Evolutionary conservation across 2,113 vertebrate species (phyloP).

Genomic region (Sminthopsis crassicaudata): DNA sequence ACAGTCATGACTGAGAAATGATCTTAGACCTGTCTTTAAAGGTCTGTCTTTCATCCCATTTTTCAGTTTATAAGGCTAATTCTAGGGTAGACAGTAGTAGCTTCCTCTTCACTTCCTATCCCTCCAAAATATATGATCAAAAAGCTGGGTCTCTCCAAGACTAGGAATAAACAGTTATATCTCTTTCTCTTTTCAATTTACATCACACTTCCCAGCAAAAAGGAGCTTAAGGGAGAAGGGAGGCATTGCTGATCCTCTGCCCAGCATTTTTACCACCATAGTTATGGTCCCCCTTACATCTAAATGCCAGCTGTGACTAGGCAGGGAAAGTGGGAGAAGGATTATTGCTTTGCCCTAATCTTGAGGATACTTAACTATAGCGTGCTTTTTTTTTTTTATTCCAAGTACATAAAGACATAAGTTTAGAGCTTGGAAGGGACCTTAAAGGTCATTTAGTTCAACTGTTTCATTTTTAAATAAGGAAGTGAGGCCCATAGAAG

Average conservation of each 20-base stretch:
- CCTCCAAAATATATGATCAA: background rate
- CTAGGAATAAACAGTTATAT: background rate
- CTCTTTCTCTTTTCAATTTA: background rate
- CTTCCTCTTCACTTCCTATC: background rate
- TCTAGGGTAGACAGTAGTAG: background rate
- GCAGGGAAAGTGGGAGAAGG: background rate
- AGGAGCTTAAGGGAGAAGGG: background rate
- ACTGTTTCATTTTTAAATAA: background rate
- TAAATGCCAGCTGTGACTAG: background rate
- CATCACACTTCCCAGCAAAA: background rate
- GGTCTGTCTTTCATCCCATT: background rate
- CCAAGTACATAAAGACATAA: background rate
- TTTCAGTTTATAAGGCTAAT: background rate
- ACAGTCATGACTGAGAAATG: background rate
- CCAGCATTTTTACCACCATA: background rate
- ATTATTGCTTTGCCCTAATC: background rate
- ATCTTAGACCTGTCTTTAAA: background rate
- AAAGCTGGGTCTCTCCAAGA: background rate
- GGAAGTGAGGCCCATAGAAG: background rate
- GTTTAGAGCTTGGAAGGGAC: background rate
- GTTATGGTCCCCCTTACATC: background rate
- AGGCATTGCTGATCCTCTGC: background rate
- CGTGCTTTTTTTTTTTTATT: background rate
- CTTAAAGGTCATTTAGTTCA: background rate
- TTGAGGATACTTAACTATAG: background rate